Evolutionary conservation across 2,888 invertebrate genomes (phyloP).

Genomic region (Lepas anatifera): DNA sequence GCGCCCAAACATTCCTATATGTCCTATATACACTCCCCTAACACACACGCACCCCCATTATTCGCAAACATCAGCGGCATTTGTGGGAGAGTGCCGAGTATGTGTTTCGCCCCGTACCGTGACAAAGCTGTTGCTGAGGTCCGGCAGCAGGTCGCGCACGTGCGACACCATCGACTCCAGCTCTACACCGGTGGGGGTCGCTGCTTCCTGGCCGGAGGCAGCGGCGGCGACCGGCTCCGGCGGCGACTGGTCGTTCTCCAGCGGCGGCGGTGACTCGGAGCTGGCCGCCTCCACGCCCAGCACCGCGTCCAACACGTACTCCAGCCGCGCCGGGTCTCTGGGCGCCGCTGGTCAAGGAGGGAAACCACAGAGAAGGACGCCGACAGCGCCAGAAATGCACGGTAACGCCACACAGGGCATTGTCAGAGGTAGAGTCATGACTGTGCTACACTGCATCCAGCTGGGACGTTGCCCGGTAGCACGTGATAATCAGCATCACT

Average conservation of each 20-base stretch:
- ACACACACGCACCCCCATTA: no score
- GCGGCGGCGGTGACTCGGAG: background rate
- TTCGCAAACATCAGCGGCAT: no score
- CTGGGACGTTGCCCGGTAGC: background rate
- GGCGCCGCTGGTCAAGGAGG: background rate
- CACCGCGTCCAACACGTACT: background rate
- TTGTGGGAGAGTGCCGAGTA: no score
- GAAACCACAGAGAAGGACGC: background rate
- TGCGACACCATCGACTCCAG: constrained; percentile 44
- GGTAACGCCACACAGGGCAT: background rate
- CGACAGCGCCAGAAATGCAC: background rate
- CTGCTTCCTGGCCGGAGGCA: constrained; percentile 25
- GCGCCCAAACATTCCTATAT: no score
- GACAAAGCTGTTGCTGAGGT: constrained; percentile 62
- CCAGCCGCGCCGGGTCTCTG: background rate
- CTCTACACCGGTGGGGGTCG: constrained; percentile 32
- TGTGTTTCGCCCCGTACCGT: constrained; percentile 41
- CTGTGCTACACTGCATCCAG: background rate
- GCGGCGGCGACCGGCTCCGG: background rate
- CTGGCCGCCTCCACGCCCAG: background rate
- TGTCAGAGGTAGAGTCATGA: background rate
- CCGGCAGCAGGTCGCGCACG: constrained; percentile 63
- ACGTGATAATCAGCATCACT: background rate
- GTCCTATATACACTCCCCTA: no score
- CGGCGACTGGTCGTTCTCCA: background rate